These are phyloP conservation scores for Eubasilissa splendida DNA, from an alignment of 2,888 invertebrate genomes.

Conservation along the genomic window DNA sequence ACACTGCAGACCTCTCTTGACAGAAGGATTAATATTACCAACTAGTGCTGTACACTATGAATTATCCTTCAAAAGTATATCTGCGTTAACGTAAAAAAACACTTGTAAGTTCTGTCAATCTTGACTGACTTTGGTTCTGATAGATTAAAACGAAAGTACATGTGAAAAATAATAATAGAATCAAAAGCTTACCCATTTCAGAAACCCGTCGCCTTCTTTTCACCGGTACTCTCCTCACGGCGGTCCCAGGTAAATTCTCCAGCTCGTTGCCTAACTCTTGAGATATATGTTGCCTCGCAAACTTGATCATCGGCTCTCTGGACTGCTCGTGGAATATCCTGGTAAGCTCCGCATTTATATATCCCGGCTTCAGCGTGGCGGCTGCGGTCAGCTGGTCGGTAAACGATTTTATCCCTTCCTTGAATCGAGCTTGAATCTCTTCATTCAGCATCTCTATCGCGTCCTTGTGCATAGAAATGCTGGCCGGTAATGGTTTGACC, in stretches of 20 bases:
- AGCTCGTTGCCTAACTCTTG: slow-evolving; percentile 73
- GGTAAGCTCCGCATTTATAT: slow-evolving; percentile 55
- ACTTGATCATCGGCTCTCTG: slow-evolving; percentile 62
- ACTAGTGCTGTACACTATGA: no score
- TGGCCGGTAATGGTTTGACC: slow-evolving; percentile 35
- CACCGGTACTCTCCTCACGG: slow-evolving; percentile 78
- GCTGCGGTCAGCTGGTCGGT: slow-evolving; percentile 56
- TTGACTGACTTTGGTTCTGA: no score
- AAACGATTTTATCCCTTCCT: slow-evolving; percentile 59
- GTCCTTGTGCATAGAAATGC: slow-evolving; percentile 51
- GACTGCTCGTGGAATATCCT: slow-evolving; percentile 58
- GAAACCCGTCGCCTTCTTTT: slow-evolving; percentile 73
- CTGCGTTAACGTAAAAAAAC: no score
- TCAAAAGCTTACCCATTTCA: slow-evolving; percentile 66
- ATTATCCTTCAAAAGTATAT: no score
- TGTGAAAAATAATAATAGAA: no score
- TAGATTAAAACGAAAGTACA: no score
- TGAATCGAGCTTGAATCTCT: slow-evolving; percentile 58
- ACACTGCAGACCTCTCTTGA: no score
- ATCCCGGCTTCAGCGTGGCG: slow-evolving; percentile 54
- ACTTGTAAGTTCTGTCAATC: no score
- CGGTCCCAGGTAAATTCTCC: slow-evolving; percentile 76
- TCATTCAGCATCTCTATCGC: slow-evolving; percentile 57
- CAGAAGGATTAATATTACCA: no score
- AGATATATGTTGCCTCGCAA: slow-evolving; percentile 64